phyloP scores from a whole-genome alignment of 2,888 invertebrate genomes.

The Linnaemya tessellans region DNA sequence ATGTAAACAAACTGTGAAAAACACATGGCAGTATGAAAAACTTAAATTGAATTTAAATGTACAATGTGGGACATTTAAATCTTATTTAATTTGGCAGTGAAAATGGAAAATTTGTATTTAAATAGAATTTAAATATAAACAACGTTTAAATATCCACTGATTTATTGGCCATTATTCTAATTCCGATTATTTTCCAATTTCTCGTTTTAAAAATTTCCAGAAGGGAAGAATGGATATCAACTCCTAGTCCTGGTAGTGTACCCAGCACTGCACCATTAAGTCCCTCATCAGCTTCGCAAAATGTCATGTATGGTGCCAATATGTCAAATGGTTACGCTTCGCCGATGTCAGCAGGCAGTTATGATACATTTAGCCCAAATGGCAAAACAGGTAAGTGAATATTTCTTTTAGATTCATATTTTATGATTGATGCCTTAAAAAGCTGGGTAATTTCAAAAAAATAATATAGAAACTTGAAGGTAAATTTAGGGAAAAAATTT shows the following conservation, averaged over 20 bases:
- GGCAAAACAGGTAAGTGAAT: conserved; percentile 91
- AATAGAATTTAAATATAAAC: too few relatives aligned
- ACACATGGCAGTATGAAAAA: too few relatives aligned
- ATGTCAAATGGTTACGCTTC: conserved; percentile 91
- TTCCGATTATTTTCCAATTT: neutral
- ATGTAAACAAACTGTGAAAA: too few relatives aligned
- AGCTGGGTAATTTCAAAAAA: neutral
- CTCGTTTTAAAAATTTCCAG: too few relatives aligned
- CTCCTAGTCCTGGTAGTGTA: conserved; percentile 85
- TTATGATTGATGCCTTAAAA: too few relatives aligned
- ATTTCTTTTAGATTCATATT: neutral
- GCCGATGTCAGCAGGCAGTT: conserved; percentile 93
- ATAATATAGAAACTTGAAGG: neutral
- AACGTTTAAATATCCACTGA: too few relatives aligned
- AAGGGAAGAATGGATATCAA: conserved; percentile 86
- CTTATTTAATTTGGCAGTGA: too few relatives aligned
- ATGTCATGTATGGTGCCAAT: conserved; percentile 82
- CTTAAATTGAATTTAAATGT: too few relatives aligned
- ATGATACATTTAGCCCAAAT: conserved; percentile 95
- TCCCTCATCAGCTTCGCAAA: conserved; percentile 87
- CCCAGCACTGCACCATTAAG: conserved; percentile 86
- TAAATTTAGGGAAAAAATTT: too few relatives aligned
- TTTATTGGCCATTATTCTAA: neutral
- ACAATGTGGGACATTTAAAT: too few relatives aligned
- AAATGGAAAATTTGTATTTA: neutral